phyloP scores from a whole-genome alignment of 2,797 vertebrate genomes.

The Ctenochaetus hawaiiensis region DNA sequence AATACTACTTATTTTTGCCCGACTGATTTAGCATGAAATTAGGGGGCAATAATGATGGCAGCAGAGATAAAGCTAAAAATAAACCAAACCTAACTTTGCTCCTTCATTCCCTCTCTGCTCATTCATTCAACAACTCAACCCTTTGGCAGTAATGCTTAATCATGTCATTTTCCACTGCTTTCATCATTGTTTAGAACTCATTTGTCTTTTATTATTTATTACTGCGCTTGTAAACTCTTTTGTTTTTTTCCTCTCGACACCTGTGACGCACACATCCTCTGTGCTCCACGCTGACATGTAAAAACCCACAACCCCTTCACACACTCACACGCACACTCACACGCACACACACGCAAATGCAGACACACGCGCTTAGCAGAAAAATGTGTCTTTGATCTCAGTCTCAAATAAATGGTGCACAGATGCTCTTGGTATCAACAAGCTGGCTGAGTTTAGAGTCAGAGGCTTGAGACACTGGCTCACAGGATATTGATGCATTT shows the following conservation, averaged over 20 bases:
- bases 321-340: constrained; percentile 1
- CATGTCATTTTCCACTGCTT: neutral
- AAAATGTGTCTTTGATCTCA: constrained; percentile 60
- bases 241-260: constrained; percentile 50
- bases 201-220: constrained; percentile 18
- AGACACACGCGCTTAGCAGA: neutral
- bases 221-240: constrained; percentile 9
- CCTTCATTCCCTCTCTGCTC: neutral
- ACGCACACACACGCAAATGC: constrained; percentile 38
- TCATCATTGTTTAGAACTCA: neutral
- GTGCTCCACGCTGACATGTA: neutral
- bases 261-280: constrained; percentile 56
- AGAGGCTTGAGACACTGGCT: neutral
- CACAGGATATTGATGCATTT: neutral
- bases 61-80: neutral
- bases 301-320: neutral
- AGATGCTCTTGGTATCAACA: constrained; percentile 74
- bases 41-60: too few relatives aligned
- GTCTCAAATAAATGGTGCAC: constrained; percentile 59
- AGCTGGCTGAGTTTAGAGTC: constrained; percentile 35
- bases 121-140: neutral
- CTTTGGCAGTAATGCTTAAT: constrained; percentile 26
- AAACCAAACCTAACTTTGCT: neutral
- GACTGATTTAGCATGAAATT: too few relatives aligned
- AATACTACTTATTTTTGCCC: too few relatives aligned